A percentile compares a stretch with the other conserved stretches of the same genome.
These are phyloP conservation scores for Fistularia tabacaria DNA, from an alignment of 2,797 vertebrate species.

Conservation along the genomic window DNA sequence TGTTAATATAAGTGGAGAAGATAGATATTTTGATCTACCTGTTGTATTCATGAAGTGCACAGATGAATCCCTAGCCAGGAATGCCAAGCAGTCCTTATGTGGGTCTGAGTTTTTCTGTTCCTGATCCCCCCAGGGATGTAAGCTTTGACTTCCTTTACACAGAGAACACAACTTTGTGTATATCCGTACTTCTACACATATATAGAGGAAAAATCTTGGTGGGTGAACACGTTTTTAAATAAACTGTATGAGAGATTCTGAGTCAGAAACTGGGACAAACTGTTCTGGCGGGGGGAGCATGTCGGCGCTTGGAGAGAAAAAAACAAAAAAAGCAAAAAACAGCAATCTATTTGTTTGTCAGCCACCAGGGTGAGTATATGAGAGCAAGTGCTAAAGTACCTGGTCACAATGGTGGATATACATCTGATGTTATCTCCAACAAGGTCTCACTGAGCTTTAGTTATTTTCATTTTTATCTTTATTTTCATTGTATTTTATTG, in stretches of 20 bases:
- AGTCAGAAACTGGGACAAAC: constrained; percentile 66
- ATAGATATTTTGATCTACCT: too few species aligned
- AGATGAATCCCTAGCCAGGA: too few species aligned
- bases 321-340: constrained; percentile 7
- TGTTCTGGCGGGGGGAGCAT: constrained; percentile 62
- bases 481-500: too few species aligned
- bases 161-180: constrained; percentile 18
- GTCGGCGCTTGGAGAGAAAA: constrained; percentile 59
- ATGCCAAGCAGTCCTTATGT: background rate
- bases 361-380: constrained; percentile 2
- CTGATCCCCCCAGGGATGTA: constrained; percentile 17
- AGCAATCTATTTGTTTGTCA: too few species aligned
- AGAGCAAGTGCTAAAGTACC: constrained; percentile 29
- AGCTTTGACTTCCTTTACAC: constrained; percentile 24
- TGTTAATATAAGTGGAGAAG: too few species aligned
- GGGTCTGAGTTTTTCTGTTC: constrained; percentile 20
- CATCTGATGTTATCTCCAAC: too few species aligned
- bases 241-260: constrained; percentile 45
- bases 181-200: constrained; percentile 6
- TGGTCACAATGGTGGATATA: constrained; percentile 41
- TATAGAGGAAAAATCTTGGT: constrained; percentile 17
- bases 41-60: too few species aligned
- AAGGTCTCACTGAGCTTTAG: too few species aligned
- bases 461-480: constrained; percentile 23
- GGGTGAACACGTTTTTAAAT: constrained; percentile 25